These are phyloP conservation scores for Lepidothrix coronata DNA, from an alignment of 2,113 vertebrate species.

Conservation along the genomic window DNA sequence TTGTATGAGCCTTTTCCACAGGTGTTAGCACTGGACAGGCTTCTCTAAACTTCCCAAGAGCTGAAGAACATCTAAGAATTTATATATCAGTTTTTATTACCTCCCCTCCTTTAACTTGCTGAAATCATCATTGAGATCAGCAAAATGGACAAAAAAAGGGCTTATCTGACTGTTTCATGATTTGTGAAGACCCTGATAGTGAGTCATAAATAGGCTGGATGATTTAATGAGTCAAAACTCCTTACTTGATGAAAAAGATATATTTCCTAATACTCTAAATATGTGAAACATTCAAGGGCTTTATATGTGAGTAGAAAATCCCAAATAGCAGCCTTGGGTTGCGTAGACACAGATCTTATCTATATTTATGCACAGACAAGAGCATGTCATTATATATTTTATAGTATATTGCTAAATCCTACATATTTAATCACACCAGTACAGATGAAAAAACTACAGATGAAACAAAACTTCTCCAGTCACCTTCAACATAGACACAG, in stretches of 20 bases:
- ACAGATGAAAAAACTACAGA: neutral
- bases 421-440: neutral
- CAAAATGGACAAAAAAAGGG: neutral
- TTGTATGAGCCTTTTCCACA: neutral
- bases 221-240: neutral
- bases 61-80: neutral
- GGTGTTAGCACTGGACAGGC: neutral
- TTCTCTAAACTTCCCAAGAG: neutral
- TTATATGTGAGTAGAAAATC: neutral
- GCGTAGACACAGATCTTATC: rapidly evolving
- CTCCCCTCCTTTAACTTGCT: neutral
- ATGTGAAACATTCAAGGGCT: neutral
- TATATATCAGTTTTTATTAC: neutral
- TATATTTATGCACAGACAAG: neutral
- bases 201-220: neutral
- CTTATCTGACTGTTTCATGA: neutral
- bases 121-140: neutral
- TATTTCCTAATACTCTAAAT: neutral
- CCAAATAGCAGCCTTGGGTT: neutral
- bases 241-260: neutral
- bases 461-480: neutral
- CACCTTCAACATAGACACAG: neutral
- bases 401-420: neutral
- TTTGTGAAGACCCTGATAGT: neutral
- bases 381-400: neutral